Evolutionary conservation across 2,797 vertebrate genomes (phyloP), one percentile per base, ranked within the genome.

Genomic region (Malacoraja senta): DNA sequence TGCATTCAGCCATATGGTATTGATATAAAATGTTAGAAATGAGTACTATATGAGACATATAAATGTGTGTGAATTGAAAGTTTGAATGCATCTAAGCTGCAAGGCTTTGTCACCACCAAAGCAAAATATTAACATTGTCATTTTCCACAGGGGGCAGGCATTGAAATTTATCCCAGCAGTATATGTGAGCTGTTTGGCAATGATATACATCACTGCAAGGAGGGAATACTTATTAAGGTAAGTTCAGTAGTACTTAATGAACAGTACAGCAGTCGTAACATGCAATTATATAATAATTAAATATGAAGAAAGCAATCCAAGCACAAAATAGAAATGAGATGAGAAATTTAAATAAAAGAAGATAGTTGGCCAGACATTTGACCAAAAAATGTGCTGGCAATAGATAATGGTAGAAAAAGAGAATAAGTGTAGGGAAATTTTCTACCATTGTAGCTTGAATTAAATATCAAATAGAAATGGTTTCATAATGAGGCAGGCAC

Each of bases 211-310:
- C 98, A 99, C 94, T 99, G 98, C 95, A 98, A 98, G 94, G 98
- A 99, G 71, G 99, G 98, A 26, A 97, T 99, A 78, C 97, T 99
- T 65, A 98, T 99, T 94, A 99, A 99, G 98, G 98, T 99, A 94
- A 96, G 95, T 80, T n/a, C 63, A 65, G 9, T 68, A 35, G 21
- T 35, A 88, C 0, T 65, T 80, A 1, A 17, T 44, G 15, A 91
- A 12, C 19, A 83, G 8, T 13, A 29, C n/a, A 68, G 24, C n/a
- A 35, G 19, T 58, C 53, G 81, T n/a, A 68, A 10, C 63, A 32
- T 65, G 61, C 61, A 88, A 65, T 88, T 26, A 35, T 88, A 32
- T 88, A 65, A 8, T 44, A 63, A 13, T 86, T 86, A 19, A 32
- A 19, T 86, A 13, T 6, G 32, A 58, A 86, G 63, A 65, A 84